Evolutionary conservation across 2,797 vertebrate species (phyloP).

Genomic region (Rhinichthys osculus): DNA sequence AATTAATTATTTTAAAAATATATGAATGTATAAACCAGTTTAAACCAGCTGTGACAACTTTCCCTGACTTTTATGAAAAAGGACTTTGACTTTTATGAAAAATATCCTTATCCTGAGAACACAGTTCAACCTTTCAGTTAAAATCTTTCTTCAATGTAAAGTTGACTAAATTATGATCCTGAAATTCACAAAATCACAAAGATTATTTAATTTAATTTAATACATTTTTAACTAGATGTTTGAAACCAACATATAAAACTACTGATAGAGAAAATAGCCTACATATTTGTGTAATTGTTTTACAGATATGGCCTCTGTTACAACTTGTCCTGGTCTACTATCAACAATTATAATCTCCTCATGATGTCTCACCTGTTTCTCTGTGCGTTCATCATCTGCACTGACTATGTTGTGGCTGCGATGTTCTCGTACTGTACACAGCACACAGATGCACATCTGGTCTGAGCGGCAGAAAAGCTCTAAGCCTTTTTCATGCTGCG

Average conservation of each 20-base stretch:
- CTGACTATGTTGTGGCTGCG: conserved; percentile 79
- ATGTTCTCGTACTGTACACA: conserved; percentile 82
- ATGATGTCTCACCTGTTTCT: conserved; percentile 75
- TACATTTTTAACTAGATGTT: neutral
- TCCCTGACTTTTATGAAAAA: neutral
- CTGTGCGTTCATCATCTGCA: conserved; percentile 79
- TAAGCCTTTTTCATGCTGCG: conserved; percentile 81
- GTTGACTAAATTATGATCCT: neutral
- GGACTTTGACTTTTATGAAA: neutral
- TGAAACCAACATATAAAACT: neutral
- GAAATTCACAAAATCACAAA: neutral
- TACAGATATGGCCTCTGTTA: neutral
- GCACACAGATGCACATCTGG: conserved; percentile 83
- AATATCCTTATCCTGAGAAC: neutral
- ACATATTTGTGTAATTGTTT: neutral
- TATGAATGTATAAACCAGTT: neutral
- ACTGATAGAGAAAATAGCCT: neutral
- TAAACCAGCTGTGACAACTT: neutral
- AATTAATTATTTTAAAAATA: neutral
- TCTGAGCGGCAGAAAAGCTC: conserved; percentile 84
- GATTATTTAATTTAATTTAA: neutral
- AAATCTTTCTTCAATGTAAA: neutral
- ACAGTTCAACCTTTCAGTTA: neutral
- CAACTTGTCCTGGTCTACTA: neutral
- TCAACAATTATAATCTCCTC: neutral